Evolutionary conservation across 2,797 vertebrate genomes (phyloP).

Genomic region (Labeo calbasu): DNA sequence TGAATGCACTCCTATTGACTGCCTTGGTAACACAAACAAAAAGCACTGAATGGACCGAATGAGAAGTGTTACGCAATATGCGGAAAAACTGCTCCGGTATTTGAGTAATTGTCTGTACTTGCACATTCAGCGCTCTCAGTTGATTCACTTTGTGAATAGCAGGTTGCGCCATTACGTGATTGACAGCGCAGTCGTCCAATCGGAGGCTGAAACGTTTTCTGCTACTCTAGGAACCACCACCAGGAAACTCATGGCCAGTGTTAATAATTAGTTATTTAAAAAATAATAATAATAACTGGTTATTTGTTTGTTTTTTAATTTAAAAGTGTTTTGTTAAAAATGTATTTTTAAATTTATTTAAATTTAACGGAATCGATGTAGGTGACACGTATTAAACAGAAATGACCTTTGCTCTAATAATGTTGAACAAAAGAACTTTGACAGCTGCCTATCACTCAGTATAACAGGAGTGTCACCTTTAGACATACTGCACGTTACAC

Average conservation of each 20-base stretch:
- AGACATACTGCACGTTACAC: not conserved
- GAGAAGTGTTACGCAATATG: not conserved
- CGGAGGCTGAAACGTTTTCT: not conserved
- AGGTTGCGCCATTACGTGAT: constrained; percentile 14
- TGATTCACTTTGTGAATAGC: constrained; percentile 22
- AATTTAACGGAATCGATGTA: not conserved
- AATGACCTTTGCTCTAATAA: constrained; percentile 9
- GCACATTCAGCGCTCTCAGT: not conserved
- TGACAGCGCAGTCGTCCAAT: constrained; percentile 32
- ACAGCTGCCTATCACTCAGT: not conserved
- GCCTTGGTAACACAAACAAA: not conserved
- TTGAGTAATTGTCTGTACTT: not conserved
- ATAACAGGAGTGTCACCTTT: not conserved
- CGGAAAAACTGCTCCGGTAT: not conserved
- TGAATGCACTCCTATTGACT: not conserved
- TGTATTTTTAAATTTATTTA: not conserved
- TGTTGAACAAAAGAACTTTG: constrained; percentile 14
- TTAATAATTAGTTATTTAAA: not conserved
- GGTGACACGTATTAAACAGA: not conserved
- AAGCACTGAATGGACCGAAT: not conserved
- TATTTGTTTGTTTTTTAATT: not conserved
- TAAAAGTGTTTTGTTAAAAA: not conserved
- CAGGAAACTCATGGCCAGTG: not conserved
- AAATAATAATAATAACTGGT: too few relatives aligned
- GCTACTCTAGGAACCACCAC: not conserved